Evolutionary conservation across 2,797 vertebrate genomes (phyloP).

Genomic region (Neosalanx taihuensis): DNA sequence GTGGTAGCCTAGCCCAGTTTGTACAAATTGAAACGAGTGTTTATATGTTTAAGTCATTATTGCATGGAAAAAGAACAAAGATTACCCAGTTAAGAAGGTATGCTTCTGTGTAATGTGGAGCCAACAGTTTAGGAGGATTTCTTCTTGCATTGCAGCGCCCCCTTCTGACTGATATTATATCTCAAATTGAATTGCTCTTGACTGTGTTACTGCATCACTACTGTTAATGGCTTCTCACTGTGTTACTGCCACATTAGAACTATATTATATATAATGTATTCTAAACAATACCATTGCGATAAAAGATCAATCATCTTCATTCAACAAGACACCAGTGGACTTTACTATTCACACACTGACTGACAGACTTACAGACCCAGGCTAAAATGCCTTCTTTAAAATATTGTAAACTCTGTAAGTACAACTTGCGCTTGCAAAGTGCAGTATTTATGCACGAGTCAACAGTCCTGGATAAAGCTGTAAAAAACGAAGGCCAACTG

Average conservation of each 20-base stretch:
- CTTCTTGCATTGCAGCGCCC: slow-evolving; percentile 35
- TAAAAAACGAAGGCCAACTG: too few species aligned
- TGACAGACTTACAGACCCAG: background rate
- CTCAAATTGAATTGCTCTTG: background rate
- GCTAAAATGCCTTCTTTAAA: background rate
- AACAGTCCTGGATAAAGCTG: too few species aligned
- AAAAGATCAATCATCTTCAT: background rate
- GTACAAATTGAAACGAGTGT: slow-evolving; percentile 19
- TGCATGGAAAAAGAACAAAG: background rate
- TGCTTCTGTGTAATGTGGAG: background rate
- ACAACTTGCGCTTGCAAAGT: too few species aligned
- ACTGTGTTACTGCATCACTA: background rate
- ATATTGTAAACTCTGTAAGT: background rate
- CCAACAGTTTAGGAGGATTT: too few species aligned
- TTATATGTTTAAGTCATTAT: slow-evolving; percentile 39
- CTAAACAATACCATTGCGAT: background rate
- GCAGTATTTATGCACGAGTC: too few species aligned
- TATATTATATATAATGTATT: background rate
- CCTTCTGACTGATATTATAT: slow-evolving; percentile 34
- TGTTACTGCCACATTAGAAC: too few species aligned
- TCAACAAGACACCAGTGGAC: background rate
- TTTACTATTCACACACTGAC: background rate
- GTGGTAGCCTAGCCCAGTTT: background rate
- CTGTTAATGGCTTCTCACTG: background rate
- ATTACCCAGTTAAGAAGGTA: background rate